These are phyloP conservation scores for Oreocharis arfaki DNA, from an alignment of 2,113 vertebrate species.

Conservation along the genomic window DNA sequence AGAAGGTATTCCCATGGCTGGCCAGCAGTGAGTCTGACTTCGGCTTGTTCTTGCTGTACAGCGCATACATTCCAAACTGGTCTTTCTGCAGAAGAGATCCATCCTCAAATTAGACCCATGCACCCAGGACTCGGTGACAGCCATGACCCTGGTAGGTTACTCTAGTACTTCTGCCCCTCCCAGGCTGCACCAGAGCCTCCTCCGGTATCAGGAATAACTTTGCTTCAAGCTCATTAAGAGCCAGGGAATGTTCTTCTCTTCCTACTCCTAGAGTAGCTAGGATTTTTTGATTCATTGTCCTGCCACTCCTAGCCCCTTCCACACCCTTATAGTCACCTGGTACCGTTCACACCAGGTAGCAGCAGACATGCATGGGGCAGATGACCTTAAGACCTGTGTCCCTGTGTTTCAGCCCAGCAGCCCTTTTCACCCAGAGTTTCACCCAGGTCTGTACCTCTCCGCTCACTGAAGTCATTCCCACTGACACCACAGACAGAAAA, in stretches of 20 bases:
- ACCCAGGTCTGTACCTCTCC: not conserved
- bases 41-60: slow-evolving; percentile 89
- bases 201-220: not conserved
- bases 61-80: slow-evolving; percentile 84
- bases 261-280: not conserved
- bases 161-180: not conserved
- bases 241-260: not conserved
- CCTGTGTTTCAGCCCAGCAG: not conserved
- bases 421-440: not conserved
- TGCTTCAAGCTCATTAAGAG: not conserved
- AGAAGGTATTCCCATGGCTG: slow-evolving; percentile 83
- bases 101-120: not conserved
- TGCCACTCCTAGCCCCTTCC: not conserved
- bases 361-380: not conserved
- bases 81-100: slow-evolving; percentile 73
- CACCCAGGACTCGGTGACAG: not conserved
- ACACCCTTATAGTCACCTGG: accelerated
- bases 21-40: slow-evolving; percentile 80
- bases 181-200: not conserved
- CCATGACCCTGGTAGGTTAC: not conserved
- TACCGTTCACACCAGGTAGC: not conserved
- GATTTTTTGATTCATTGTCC: not conserved
- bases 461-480: not conserved
- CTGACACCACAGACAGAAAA: not conserved
- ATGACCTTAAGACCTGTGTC: not conserved